These are phyloP conservation scores for Hiodon tergisus DNA, from an alignment of 2,113 vertebrate genomes.

Conservation along the genomic window DNA sequence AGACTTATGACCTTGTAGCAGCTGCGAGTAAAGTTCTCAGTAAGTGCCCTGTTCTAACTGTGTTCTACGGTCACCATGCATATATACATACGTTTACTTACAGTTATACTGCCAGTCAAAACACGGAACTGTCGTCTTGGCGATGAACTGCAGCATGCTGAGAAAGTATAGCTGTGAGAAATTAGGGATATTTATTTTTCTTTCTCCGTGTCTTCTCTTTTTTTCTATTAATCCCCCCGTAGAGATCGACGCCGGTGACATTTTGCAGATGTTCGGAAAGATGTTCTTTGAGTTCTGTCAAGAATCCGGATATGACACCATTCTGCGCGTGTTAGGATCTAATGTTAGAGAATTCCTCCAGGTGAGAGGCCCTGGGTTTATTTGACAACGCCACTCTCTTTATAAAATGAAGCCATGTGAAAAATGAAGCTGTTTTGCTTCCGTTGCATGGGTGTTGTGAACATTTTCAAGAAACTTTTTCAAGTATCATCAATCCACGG, in stretches of 20 bases:
- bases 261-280: constrained; percentile 97
- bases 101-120: no score
- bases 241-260: constrained; percentile 94
- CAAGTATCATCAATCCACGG: no score
- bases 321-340: constrained; percentile 89
- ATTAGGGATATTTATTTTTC: background rate
- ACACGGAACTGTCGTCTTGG: no score
- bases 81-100: background rate
- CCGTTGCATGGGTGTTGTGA: no score
- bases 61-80: background rate
- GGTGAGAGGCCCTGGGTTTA: constrained; percentile 57
- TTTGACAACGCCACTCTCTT: background rate
- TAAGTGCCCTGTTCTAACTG: constrained; percentile 60
- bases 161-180: background rate
- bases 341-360: constrained; percentile 97
- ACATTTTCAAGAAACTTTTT: no score
- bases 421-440: no score
- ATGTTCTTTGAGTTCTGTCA: constrained; percentile 99
- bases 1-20: constrained; percentile 94
- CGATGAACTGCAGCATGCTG: no score
- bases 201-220: background rate
- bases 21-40: constrained; percentile 98
- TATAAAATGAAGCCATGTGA: background rate
- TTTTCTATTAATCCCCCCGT: constrained; percentile 39
- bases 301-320: constrained; percentile 97